phyloP scores from a whole-genome alignment of 1,140 invertebrate species.

The Gyrodactylus bullatarudis region DNA sequence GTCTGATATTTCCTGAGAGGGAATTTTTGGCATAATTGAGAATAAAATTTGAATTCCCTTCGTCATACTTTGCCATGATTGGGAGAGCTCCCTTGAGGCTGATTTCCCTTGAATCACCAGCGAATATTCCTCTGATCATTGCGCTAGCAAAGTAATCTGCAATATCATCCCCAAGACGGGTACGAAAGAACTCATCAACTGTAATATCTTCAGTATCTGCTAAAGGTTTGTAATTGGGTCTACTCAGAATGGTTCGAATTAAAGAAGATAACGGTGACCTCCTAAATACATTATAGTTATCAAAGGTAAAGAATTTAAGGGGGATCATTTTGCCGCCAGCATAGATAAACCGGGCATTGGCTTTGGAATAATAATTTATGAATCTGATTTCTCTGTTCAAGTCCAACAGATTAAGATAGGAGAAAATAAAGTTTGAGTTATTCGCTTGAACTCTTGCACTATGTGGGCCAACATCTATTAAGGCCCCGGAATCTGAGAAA shows the following conservation, averaged over 20 bases:
- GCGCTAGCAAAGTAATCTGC: not conserved
- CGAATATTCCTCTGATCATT: constrained; percentile 1
- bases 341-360: not conserved
- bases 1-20: not conserved
- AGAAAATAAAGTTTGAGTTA: not conserved
- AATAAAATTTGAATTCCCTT: not conserved
- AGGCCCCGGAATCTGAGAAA: not conserved
- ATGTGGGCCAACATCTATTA: not conserved
- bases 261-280: not conserved
- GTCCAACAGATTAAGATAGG: not conserved
- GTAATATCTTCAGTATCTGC: not conserved
- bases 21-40: not conserved
- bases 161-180: constrained; percentile 3
- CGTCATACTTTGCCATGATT: not conserved
- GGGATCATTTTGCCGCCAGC: not conserved
- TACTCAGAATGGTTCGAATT: not conserved
- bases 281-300: not conserved
- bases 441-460: not conserved
- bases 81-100: not conserved
- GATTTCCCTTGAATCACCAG: not conserved
- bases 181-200: constrained; percentile 5
- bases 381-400: not conserved
- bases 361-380: not conserved
- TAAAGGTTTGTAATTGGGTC: not conserved
- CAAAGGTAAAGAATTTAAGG: not conserved